These are phyloP conservation scores for Ceraclea dissimilis DNA, from an alignment of 2,888 invertebrate genomes.

Conservation along the genomic window DNA sequence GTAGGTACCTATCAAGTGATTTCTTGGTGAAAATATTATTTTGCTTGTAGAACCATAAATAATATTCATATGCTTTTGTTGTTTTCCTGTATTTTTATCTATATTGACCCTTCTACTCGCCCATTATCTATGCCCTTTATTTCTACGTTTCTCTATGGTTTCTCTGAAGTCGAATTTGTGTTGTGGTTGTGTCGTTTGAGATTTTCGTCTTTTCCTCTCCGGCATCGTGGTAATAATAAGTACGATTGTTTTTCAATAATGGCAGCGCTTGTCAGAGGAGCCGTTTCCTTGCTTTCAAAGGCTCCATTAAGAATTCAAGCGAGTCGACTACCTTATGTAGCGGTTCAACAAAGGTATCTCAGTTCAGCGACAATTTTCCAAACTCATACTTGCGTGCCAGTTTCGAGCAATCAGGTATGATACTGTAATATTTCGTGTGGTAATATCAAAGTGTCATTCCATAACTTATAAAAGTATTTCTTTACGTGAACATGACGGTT, in stretches of 20 bases:
- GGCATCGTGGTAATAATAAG: background rate
- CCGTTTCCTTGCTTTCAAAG: constrained; percentile 34
- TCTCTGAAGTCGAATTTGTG: too few relatives aligned
- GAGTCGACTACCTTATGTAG: constrained; percentile 40
- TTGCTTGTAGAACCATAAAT: too few relatives aligned
- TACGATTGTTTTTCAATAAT: constrained; percentile 32
- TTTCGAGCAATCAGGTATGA: constrained; percentile 17
- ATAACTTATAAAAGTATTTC: too few relatives aligned
- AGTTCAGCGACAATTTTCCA: constrained; percentile 6
- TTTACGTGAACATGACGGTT: too few relatives aligned
- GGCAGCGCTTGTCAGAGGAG: constrained; percentile 45
- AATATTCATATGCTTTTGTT: too few relatives aligned
- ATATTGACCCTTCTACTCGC: too few relatives aligned
- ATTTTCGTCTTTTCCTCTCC: constrained; percentile 6
- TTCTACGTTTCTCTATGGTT: too few relatives aligned
- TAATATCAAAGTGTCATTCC: too few relatives aligned
- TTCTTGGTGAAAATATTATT: too few relatives aligned
- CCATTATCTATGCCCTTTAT: too few relatives aligned
- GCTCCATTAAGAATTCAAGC: constrained; percentile 13
- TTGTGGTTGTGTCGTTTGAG: constrained; percentile 1
- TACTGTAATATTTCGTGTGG: background rate
- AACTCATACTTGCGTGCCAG: constrained; percentile 6
- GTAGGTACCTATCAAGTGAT: too few relatives aligned
- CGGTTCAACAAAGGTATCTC: constrained; percentile 36
- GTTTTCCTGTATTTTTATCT: too few relatives aligned